Evolutionary conservation across 2,888 invertebrate species (phyloP).

Genomic region (Xylocampa areola): DNA sequence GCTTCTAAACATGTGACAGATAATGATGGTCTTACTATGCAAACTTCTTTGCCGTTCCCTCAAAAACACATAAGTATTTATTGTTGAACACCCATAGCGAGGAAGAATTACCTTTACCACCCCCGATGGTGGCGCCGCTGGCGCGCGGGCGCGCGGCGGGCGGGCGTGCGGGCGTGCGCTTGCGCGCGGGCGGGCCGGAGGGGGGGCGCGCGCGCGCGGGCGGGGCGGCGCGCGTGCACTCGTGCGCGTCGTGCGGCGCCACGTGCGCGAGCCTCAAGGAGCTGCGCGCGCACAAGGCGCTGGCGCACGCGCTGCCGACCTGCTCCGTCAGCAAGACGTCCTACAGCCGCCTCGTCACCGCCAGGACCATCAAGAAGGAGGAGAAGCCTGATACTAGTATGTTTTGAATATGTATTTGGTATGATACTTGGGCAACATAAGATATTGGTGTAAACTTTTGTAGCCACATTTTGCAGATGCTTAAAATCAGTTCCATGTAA

Average conservation of each 20-base stretch:
- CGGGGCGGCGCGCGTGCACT: constrained; percentile 83
- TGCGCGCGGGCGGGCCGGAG: constrained; percentile 89
- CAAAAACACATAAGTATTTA: too few relatives aligned
- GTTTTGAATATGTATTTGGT: background rate
- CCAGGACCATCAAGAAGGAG: constrained; percentile 84
- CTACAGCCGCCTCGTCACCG: constrained; percentile 75
- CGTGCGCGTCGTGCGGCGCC: constrained; percentile 90
- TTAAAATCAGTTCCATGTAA: too few relatives aligned
- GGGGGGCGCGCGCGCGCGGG: constrained; percentile 90
- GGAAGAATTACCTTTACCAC: constrained; percentile 66
- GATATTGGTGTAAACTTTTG: too few relatives aligned
- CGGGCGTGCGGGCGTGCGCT: constrained; percentile 90
- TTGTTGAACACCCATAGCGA: constrained; percentile 62
- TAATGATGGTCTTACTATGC: too few relatives aligned
- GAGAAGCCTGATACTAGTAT: constrained; percentile 70
- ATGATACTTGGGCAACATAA: too few relatives aligned
- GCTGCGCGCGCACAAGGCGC: constrained; percentile 90
- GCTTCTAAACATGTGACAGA: too few relatives aligned
- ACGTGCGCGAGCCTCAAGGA: constrained; percentile 91
- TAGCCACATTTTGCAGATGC: too few relatives aligned
- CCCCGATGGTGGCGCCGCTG: constrained; percentile 59
- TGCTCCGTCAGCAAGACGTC: constrained; percentile 67
- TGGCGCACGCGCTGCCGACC: constrained; percentile 83
- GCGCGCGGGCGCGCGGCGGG: constrained; percentile 61
- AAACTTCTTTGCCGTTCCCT: too few relatives aligned